A percentile compares a stretch with the other conserved stretches of the same genome.
These are phyloP conservation scores for Tyto alba DNA, from an alignment of 2,113 vertebrate genomes.

Conservation along the genomic window DNA sequence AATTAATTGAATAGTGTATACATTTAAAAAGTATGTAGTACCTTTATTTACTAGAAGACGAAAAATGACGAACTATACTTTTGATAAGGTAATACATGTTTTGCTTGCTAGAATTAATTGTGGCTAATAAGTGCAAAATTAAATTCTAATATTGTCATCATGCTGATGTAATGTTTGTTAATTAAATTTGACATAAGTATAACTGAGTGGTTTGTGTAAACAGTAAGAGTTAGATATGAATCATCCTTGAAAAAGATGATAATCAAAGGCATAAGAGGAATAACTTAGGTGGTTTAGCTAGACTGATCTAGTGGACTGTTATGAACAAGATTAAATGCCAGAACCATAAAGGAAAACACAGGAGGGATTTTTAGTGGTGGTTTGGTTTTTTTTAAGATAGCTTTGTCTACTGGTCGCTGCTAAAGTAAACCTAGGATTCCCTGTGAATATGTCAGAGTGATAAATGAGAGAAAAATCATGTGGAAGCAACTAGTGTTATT, in stretches of 20 bases:
- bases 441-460: neutral
- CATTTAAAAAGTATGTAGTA: neutral
- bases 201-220: neutral
- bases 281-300: neutral
- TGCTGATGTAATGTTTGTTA: neutral
- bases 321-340: neutral
- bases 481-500: neutral
- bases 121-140: neutral
- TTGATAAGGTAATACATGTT: neutral
- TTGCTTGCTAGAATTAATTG: neutral
- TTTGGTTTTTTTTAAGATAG: neutral
- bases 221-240: neutral
- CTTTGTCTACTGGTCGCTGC: neutral
- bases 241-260: neutral
- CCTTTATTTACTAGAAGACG: neutral
- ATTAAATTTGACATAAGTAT: neutral
- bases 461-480: neutral
- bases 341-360: neutral
- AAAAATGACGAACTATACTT: neutral
- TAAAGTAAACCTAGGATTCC: neutral
- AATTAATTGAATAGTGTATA: neutral
- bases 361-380: neutral
- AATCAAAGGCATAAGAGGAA: neutral
- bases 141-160: neutral
- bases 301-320: neutral